These are phyloP conservation scores for Tipula helvola DNA, from an alignment of 2,888 invertebrate species.

Conservation along the genomic window DNA sequence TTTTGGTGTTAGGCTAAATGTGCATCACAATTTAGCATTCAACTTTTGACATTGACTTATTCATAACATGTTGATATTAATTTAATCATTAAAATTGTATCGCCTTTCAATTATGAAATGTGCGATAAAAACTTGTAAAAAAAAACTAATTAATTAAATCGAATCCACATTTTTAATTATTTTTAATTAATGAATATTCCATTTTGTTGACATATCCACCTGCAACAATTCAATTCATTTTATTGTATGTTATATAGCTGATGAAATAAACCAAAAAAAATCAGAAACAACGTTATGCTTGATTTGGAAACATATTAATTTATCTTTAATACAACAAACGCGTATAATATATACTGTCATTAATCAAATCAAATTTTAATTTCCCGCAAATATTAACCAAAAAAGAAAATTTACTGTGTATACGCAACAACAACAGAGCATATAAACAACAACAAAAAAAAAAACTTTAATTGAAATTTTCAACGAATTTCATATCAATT, in stretches of 20 bases:
- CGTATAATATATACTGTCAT: neutral
- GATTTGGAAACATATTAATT: neutral
- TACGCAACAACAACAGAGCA: neutral
- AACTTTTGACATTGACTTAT: neutral
- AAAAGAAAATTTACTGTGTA: neutral
- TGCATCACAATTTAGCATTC: neutral
- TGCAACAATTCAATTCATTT: neutral
- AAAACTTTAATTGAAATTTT: neutral
- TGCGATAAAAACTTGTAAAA: neutral
- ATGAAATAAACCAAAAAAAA: neutral
- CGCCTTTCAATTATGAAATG: neutral
- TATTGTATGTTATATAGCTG: neutral
- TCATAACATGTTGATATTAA: neutral
- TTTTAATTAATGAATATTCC: neutral
- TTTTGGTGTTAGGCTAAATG: neutral
- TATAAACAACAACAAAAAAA: neutral
- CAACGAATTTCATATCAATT: neutral
- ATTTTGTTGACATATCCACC: neutral
- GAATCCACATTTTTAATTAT: neutral
- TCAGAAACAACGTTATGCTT: neutral
- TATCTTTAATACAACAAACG: neutral
- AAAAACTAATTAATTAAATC: neutral
- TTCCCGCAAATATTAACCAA: neutral
- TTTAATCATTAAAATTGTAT: neutral
- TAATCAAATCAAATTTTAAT: neutral